Base-by-base conservation (phyloP, 2,888 invertebrate species). In the Sylvicola cinctus region DNA sequence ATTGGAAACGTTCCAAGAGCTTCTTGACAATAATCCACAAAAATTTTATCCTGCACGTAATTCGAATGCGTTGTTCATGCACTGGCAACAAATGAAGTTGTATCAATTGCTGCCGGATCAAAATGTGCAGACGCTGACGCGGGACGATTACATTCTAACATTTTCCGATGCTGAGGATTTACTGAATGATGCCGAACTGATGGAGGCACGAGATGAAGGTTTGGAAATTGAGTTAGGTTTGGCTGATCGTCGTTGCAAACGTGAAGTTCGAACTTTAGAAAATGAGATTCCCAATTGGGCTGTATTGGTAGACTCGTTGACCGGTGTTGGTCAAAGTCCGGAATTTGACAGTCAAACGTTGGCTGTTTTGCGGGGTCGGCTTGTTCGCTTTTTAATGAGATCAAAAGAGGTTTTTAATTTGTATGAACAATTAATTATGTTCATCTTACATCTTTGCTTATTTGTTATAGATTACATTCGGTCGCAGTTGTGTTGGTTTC, bases 141-240 rank as follows among this genome's bases (percentile, higher is more conserved):
- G 65, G 43, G 62, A 67, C 47, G 74, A 75, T 42, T 66, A 66
- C 43, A 66, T 75, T 6, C 49, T 75, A 40, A 73, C 71, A 41
- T 91, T 93, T 51, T 85, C 88, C 30, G 93, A 93, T 60, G 85
- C 85, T 3, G 93, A 95, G 55, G 90, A 91, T 39, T 65, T 76
- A 42, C 67, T 90, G 32, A 74, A 80, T 46, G 90, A 91, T 54
- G 65, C 74, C 5, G 88, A 91, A 45, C 54, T 90, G 31, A 43
- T 49, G 3, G 88, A 88, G 43, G 74, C 72, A 15, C 74, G 74
- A 40, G 88, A 90, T 58, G 84, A 85, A 49, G 64, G 68, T 1
- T 50, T 85, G 11, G 88, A 90, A 50, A 65, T 74, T 34, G 88
- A 85, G 51, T 58, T 84, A 47, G 66, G 73, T 29, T 51, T 78